Base-by-base conservation (phyloP, 2,888 invertebrate species). In the Saturnia pavonia region DNA sequence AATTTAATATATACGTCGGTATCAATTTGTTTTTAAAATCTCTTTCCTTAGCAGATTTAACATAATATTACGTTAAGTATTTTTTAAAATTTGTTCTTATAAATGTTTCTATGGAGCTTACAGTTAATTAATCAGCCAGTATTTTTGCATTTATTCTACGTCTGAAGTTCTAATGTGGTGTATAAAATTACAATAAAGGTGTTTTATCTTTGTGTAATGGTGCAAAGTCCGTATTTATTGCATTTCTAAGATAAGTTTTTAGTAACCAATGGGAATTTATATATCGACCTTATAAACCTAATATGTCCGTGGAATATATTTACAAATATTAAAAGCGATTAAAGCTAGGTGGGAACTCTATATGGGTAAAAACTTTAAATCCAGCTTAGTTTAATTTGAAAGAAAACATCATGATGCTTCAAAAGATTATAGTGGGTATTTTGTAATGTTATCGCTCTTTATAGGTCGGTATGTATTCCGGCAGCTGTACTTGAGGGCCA, bases 121-220 rank as follows among this genome's bases (percentile, higher is more conserved):
- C 69, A 69, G 70, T 76, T 76, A 78, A 79, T 78, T 78, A 79
- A 77, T 79, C 79, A 75, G 57, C 27, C 16, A 68, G 67, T 72
- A 68, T 75, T 77, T 79, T 77, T 75, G 76, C 75, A 78, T 78
- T 78, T 76, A 76, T 76, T 74, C 3, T 69, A 70, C 72, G 57
- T 70, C 69, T 71, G 74, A 72, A 69, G 22, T 74, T 81, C 83
- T 89, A 88, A 88, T 86, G 86, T 85, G 81, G 80, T 80, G 89
- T 85, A 90, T 90, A 90, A 79, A 78, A 79, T 90, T 87, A 88
- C 89, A 85, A 89, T 90, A 88, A 89, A 89, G 80, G 83, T 84
- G 84, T 81, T 84, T 87, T 89, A 89, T 89, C 88, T 86, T 72
- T 72, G 70, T 70, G 77, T 76, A 77, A 88, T 86, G 87, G 86